Percentiles rank a stretch among this genome's conserved stretches.
Evolutionary conservation across 1,140 invertebrate genomes (phyloP).

Genomic region (Drosophila oshimai): DNA sequence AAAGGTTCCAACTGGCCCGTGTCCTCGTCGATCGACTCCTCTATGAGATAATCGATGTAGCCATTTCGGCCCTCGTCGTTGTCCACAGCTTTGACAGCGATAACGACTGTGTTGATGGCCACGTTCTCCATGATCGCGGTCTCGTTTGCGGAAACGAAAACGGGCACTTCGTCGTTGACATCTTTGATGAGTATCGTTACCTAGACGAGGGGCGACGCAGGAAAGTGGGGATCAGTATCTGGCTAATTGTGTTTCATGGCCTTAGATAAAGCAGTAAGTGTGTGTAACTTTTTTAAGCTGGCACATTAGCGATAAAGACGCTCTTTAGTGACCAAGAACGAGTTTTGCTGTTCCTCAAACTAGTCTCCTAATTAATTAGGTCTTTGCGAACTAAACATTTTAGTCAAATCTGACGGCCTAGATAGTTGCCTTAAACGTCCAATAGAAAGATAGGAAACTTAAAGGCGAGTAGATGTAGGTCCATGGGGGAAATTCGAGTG

Average conservation of each 20-base stretch:
- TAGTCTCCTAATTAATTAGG: constrained; percentile 30
- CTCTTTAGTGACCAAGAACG: too few species aligned
- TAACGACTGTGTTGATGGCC: constrained; percentile 93
- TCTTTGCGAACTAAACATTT: background rate
- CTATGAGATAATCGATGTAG: constrained; percentile 93
- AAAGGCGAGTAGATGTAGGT: too few species aligned
- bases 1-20: constrained; percentile 65
- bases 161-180: constrained; percentile 96
- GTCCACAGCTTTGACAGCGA: constrained; percentile 95
- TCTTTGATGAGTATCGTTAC: constrained; percentile 94
- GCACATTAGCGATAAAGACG: background rate
- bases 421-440: background rate
- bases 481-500: too few species aligned
- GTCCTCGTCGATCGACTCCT: constrained; percentile 69
- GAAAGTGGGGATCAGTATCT: background rate
- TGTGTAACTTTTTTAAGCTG: background rate
- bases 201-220: constrained; percentile 83
- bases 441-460: background rate
- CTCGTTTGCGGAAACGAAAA: constrained; percentile 92
- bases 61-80: constrained; percentile 96
- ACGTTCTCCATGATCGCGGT: constrained; percentile 93
- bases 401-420: background rate
- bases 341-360: background rate
- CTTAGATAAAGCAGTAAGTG: constrained; percentile 2
- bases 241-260: constrained; percentile 22